These are phyloP conservation scores for Epistrophe grossulariae DNA, from an alignment of 2,888 invertebrate species.

Conservation along the genomic window DNA sequence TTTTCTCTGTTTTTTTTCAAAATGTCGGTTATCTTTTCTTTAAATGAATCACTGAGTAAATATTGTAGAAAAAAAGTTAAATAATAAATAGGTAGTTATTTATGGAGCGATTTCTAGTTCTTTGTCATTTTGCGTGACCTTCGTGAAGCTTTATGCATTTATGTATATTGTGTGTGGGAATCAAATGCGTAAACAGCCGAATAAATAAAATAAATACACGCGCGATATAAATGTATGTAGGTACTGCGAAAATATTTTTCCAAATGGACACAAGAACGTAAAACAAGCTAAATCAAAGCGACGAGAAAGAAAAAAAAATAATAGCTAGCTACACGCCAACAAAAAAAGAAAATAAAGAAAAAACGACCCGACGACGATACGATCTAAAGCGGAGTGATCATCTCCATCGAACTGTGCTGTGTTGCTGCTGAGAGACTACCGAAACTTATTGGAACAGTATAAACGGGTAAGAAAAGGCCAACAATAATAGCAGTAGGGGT, in stretches of 20 bases:
- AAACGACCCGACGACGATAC: constrained; percentile 58
- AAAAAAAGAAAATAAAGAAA: constrained; percentile 35
- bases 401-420: constrained; percentile 61
- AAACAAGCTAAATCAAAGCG: constrained; percentile 34
- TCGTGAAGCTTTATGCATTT: constrained; percentile 61
- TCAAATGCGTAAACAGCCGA: constrained; percentile 55
- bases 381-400: constrained; percentile 62
- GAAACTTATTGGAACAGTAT: constrained; percentile 50
- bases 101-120: constrained; percentile 48
- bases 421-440: constrained; percentile 52
- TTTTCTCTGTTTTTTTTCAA: constrained; percentile 46
- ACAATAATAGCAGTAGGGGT: constrained; percentile 51
- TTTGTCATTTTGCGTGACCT: constrained; percentile 69
- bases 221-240: constrained; percentile 33
- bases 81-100: constrained; percentile 27
- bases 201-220: constrained; percentile 40
- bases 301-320: constrained; percentile 28
- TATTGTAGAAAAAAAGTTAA: constrained; percentile 38
- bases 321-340: constrained; percentile 38
- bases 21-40: constrained; percentile 68
- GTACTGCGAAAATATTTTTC: constrained; percentile 43
- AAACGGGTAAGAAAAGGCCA: constrained; percentile 70
- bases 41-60: constrained; percentile 64
- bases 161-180: constrained; percentile 51
- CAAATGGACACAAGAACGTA: constrained; percentile 23